Base-by-base conservation (phyloP, 2,113 vertebrate genomes). In the Prolemur simus region DNA sequence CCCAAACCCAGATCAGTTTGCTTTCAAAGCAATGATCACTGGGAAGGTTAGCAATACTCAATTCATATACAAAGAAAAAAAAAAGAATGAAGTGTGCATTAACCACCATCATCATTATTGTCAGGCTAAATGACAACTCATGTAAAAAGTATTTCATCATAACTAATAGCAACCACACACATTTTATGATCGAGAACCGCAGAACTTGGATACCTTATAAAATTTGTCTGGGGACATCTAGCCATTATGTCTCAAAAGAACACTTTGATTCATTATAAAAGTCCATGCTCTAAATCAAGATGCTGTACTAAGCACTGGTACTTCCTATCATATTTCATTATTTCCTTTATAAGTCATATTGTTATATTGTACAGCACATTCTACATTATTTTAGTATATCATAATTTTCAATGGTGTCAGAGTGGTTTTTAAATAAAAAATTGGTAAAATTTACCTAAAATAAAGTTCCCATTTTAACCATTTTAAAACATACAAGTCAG, bases 321-420 rank as follows among this genome's bases (percentile, higher is more conserved):
- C 80, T 84, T 83, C 52, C 29, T 73, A 23, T 58, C 56, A 85
- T 52, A 39, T 39, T 77, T 71, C 21, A 5, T 37, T 60, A 39
- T 89, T 66, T 64, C 42, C 27, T 85, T 84, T 88, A 23, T 71
- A 76, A 74, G 27, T 81, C 60, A 47, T 15, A 45, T 37, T 7
- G 1, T 71, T 63, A 52, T 17, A 34, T 2, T 34, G 25, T 0
- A 76, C 0, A 71, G 64, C 6, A 78, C 68, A 83, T 71, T 91
- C n/a, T 52, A n/a, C 69, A 54, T 74, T 95, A 64, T 64, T 96
- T 85, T 81, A 80, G 32, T n/a, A 76, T 87, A 58, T 69, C 34
- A 92, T 49, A 42, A 68, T 37, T 83, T 90, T 34, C 39, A 95
- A 89, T 39, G 54, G 42, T 45, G 5, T 95, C 82, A 54, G 21